Evolutionary conservation across 2,113 vertebrate species (phyloP).

Genomic region (Chionis minor): DNA sequence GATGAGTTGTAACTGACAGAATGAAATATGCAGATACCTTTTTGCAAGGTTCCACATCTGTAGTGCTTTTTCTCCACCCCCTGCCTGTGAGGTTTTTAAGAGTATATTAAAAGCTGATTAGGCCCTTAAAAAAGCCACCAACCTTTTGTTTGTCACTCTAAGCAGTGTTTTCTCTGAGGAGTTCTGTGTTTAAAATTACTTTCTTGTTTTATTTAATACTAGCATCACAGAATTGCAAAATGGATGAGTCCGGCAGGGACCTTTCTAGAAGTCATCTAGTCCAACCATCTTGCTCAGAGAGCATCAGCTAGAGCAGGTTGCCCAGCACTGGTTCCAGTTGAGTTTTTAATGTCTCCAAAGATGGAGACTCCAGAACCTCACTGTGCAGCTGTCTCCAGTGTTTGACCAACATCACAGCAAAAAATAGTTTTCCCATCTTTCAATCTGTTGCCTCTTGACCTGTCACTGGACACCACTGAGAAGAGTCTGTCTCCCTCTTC

Average conservation of each 20-base stretch:
- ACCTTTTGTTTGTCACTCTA: not conserved
- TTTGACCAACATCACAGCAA: not conserved
- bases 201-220: not conserved
- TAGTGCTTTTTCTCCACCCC: not conserved
- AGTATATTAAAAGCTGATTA: not conserved
- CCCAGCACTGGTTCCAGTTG: not conserved
- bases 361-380: not conserved
- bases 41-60: not conserved
- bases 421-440: not conserved
- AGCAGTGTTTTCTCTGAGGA: not conserved
- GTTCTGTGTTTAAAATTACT: not conserved
- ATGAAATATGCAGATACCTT: not conserved
- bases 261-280: not conserved
- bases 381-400: not conserved
- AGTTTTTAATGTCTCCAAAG: not conserved
- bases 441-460: not conserved
- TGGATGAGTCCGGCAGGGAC: not conserved
- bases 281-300: not conserved
- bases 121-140: not conserved
- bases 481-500: not conserved
- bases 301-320: not conserved
- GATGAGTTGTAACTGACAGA: not conserved
- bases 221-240: not conserved
- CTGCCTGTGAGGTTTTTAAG: not conserved
- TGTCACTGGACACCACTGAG: not conserved